phyloP scores from a whole-genome alignment of 2,888 invertebrate genomes.

The Dicranocentrus wangi region DNA sequence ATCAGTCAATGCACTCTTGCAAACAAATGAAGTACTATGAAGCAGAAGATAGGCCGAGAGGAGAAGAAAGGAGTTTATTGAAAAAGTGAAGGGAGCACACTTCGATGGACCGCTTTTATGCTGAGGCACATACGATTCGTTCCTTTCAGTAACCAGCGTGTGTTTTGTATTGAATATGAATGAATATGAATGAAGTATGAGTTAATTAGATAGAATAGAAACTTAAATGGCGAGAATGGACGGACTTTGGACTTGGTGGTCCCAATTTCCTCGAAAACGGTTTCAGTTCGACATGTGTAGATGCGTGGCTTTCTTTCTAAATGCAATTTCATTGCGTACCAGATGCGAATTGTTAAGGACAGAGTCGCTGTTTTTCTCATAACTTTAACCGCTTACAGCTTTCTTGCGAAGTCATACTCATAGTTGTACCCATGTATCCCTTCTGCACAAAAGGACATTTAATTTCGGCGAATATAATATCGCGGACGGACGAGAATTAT shows the following conservation, averaged over 20 bases:
- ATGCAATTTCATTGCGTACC: too few species aligned
- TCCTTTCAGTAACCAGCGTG: neutral
- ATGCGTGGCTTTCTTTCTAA: neutral
- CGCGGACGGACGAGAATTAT: too few species aligned
- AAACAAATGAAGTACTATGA: slow-evolving; percentile 27
- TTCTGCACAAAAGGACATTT: too few species aligned
- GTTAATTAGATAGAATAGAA: neutral
- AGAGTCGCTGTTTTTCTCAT: too few species aligned
- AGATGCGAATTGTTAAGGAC: too few species aligned
- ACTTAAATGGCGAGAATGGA: slow-evolving; percentile 1
- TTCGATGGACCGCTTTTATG: slow-evolving; percentile 12
- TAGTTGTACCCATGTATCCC: too few species aligned
- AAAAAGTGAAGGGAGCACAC: slow-evolving; percentile 29
- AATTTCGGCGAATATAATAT: too few species aligned
- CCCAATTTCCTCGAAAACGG: slow-evolving; percentile 45
- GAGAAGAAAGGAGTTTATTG: slow-evolving; percentile 8
- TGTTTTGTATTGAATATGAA: slow-evolving; percentile 17
- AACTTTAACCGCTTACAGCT: too few species aligned
- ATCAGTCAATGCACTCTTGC: slow-evolving; percentile 50
- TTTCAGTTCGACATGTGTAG: neutral
- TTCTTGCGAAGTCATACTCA: too few species aligned
- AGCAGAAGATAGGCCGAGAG: neutral
- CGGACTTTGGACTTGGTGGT: slow-evolving; percentile 44
- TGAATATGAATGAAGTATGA: slow-evolving; percentile 9
- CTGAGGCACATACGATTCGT: neutral